Base-by-base conservation (phyloP, 1,140 invertebrate species). In the Pectinophora gossypiella region DNA sequence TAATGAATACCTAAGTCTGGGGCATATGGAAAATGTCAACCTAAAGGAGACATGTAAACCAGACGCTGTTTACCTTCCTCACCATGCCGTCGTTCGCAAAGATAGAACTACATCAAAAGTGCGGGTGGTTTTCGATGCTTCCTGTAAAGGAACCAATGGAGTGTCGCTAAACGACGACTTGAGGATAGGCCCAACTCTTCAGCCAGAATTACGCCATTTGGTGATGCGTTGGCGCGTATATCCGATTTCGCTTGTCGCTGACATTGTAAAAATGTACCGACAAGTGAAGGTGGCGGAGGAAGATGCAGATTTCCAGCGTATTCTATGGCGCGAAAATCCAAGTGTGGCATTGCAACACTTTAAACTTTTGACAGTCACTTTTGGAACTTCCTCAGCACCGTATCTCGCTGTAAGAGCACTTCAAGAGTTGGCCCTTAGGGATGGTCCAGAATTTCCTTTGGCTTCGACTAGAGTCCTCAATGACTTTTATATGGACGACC, bases 221-320 rank as follows among this genome's bases (percentile, higher is more conserved):
- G n/a, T 87, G n/a, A n/a, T 81, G 0, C 53, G 74, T 7, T 86
- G 82, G 57, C 44, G 80, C 48, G 27, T 36, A 18, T 58, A 73
- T 59, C 32, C 16, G 16, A 61, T 67, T 27, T 68, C 68, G 5
- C 21, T 88, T 19, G 56, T 61, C 3, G 66, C 62, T 15, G 76
- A 84, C 47, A 68, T 83, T 5, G 61, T 62, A 32, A 83, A 81
- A 56, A 83, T 85, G 72, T 83, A 73, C 55, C 22, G n/a, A n/a
- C n/a, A n/a, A n/a, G n/a, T n/a, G n/a, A n/a, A n/a, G n/a, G n/a
- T n/a, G n/a, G n/a, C n/a, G n/a, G n/a, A n/a, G n/a, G n/a, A n/a
- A n/a, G n/a, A n/a, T n/a, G n/a, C n/a, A n/a, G n/a, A n/a, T n/a
- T 67, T 59, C 51, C 73, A 75, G 48, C 32, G 52, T 36, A 69